A percentile compares a stretch with the other conserved stretches of the same genome.
These are phyloP conservation scores for Aurelia sp. DNA, from an alignment of 30 jellyfish, hydroid and myxozoan genomes.

Conservation along the genomic window DNA sequence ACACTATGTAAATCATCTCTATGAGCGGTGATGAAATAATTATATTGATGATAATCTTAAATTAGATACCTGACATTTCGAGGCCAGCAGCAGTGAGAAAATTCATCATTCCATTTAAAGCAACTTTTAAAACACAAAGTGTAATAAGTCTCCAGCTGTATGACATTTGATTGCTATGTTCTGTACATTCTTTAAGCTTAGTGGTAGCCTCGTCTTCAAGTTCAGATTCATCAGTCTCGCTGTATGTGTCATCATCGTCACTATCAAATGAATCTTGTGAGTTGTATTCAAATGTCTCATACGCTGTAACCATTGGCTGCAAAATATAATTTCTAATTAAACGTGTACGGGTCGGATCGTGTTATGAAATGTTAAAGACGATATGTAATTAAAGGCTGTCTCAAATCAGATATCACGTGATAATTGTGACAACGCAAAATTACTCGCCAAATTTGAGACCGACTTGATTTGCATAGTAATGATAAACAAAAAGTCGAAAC, in stretches of 20 bases:
- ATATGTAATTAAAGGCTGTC: no score
- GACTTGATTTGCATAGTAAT: no score
- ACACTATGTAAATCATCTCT: no score
- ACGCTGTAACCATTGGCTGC: conserved; percentile 41
- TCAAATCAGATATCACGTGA: no score
- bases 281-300: conserved; percentile 65
- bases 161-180: conserved; percentile 78
- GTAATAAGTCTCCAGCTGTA: conserved; percentile 96
- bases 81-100: conserved; percentile 90
- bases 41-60: background rate
- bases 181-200: background rate
- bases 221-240: conserved; percentile 82
- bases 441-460: no score
- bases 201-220: conserved; percentile 69
- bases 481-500: no score
- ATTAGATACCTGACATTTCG: conserved; percentile 85
- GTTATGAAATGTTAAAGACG: no score
- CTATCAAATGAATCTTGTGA: conserved; percentile 78
- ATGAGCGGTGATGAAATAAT: no score
- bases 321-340: background rate
- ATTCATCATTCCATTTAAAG: conserved; percentile 61
- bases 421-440: no score
- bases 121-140: conserved; percentile 77
- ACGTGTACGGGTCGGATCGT: no score
- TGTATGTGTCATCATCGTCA: conserved; percentile 52